Conservation (phyloP, 2,888 invertebrate species). For the Machimus rusticus region DNA sequence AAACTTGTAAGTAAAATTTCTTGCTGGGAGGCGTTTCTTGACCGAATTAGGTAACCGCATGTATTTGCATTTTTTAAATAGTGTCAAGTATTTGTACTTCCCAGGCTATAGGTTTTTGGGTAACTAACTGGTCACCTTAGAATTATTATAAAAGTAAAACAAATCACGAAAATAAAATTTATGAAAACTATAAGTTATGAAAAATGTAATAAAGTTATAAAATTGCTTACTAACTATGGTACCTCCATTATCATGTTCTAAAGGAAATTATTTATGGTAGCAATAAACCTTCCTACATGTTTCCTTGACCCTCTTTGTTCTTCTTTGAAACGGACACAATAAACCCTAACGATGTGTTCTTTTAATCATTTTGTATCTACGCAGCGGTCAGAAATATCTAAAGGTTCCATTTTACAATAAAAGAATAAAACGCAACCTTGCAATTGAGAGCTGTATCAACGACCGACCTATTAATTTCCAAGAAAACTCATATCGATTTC, state of each 20-base stretch:
- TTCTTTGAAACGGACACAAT: not conserved
- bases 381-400: not conserved
- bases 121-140: not conserved
- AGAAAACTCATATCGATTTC: not conserved
- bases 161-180: not conserved
- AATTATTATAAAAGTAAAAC: not conserved
- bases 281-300: not conserved
- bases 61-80: no score
- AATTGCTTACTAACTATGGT: no score
- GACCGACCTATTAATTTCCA: not conserved
- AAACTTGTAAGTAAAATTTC: not conserved
- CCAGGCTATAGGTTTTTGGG: not conserved
- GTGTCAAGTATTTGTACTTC: not conserved
- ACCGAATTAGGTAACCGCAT: not conserved
- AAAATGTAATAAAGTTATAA: no score
- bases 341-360: not conserved
- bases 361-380: not conserved
- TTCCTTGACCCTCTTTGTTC: not conserved
- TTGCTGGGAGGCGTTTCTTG: not conserved
- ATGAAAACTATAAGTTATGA: no score
- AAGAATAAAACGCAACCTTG: not conserved
- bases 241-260: not conserved
- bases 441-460: not conserved
- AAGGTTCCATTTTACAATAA: not conserved
- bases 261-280: not conserved